phyloP scores from a whole-genome alignment of 2,797 vertebrate genomes.

The Phalanger gymnotis region DNA sequence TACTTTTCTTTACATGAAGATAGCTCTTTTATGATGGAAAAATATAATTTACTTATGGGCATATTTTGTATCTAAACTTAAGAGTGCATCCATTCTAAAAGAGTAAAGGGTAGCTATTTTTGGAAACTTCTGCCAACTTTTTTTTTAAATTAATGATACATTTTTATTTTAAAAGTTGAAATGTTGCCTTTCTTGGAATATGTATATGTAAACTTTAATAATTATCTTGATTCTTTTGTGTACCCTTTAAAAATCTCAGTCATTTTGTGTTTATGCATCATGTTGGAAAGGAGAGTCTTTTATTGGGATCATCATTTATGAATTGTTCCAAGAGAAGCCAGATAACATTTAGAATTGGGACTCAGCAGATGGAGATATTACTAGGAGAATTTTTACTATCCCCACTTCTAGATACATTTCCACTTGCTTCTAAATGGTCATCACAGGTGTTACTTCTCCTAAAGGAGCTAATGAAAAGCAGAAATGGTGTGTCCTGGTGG shows the following conservation, averaged over 20 bases:
- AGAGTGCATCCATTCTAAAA: constrained; percentile 1
- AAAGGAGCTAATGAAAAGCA: background rate
- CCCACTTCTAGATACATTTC: background rate
- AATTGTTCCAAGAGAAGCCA: background rate
- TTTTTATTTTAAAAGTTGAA: background rate
- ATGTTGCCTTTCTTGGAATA: constrained; percentile 44
- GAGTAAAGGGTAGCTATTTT: constrained; percentile 9
- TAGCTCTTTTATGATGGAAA: constrained; percentile 1
- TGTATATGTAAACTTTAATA: constrained; percentile 8
- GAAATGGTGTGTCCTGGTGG: background rate
- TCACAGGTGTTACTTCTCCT: background rate
- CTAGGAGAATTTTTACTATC: background rate
- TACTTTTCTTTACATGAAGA: constrained; percentile 8
- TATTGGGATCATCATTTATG: background rate
- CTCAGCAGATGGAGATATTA: background rate
- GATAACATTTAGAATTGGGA: background rate
- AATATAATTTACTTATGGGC: constrained; percentile 24
- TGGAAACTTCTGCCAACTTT: background rate
- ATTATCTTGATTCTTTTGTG: background rate
- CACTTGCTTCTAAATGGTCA: background rate
- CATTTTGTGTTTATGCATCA: background rate
- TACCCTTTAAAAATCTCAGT: constrained; percentile 4
- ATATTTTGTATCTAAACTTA: constrained; percentile 13
- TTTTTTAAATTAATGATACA: constrained; percentile 4
- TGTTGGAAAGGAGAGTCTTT: constrained; percentile 21